phyloP scores from a whole-genome alignment of 2,888 invertebrate species.

The Cryptosula pallasiana region DNA sequence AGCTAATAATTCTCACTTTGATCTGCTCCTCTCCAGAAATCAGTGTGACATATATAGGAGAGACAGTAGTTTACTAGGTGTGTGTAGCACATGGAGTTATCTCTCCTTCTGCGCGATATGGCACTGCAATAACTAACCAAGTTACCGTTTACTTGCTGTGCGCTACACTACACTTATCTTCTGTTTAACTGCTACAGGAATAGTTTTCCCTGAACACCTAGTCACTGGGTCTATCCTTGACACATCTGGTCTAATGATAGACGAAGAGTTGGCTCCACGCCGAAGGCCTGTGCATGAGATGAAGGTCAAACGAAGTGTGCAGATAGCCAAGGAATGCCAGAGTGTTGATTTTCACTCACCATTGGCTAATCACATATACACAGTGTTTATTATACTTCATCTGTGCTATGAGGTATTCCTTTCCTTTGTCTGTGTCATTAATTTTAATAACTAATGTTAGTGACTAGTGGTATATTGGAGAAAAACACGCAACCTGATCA shows the following conservation, averaged over 20 bases:
- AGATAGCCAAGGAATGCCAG: neutral
- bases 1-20: constrained; percentile 12
- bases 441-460: no score
- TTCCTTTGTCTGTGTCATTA: no score
- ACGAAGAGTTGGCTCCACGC: neutral
- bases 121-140: no score
- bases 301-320: neutral
- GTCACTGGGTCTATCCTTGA: neutral
- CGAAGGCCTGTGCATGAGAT: neutral
- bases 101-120: no score
- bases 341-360: constrained; percentile 48
- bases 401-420: constrained; percentile 72
- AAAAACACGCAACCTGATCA: no score
- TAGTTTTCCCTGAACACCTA: neutral
- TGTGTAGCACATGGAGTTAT: no score
- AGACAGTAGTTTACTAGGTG: neutral
- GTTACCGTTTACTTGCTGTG: no score
- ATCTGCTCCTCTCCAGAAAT: neutral
- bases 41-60: neutral
- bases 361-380: constrained; percentile 68
- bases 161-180: no score
- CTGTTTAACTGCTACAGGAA: no score
- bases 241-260: neutral
- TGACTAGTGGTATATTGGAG: no score
- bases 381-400: constrained; percentile 75